A percentile compares a stretch with the other conserved stretches of the same genome.
phyloP scores from a whole-genome alignment of 2,888 invertebrate species.

The Drosophila koepferae region DNA sequence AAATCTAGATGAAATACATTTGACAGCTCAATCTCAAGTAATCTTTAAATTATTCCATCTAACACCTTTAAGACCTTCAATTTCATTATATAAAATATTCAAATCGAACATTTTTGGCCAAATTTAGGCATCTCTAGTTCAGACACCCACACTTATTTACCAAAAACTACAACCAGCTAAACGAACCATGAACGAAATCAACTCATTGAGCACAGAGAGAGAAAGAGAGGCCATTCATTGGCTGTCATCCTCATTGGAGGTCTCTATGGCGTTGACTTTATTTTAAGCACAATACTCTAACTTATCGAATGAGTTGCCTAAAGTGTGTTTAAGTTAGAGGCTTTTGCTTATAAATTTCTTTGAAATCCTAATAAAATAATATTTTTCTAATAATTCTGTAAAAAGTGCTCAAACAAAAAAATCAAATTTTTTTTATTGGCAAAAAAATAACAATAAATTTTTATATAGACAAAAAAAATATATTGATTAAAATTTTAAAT shows the following conservation, averaged over 20 bases:
- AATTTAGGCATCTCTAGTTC: slow-evolving; percentile 36
- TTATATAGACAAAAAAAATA: too few species aligned
- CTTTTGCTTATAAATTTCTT: too few species aligned
- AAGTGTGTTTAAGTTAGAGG: background rate
- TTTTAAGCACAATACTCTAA: slow-evolving; percentile 10
- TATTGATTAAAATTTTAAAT: too few species aligned
- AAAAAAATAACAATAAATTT: too few species aligned
- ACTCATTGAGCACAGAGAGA: slow-evolving; percentile 31
- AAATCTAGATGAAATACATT: background rate
- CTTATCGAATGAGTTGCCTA: background rate
- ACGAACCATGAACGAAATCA: slow-evolving; percentile 33
- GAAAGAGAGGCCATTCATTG: slow-evolving; percentile 1
- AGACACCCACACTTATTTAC: slow-evolving; percentile 54
- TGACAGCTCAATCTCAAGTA: background rate
- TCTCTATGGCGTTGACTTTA: slow-evolving; percentile 8
- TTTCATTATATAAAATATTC: background rate
- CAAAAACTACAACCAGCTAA: slow-evolving; percentile 43
- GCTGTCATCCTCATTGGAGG: slow-evolving; percentile 28
- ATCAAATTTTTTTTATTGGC: too few species aligned
- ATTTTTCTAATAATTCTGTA: too few species aligned
- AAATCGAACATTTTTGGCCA: slow-evolving; percentile 21
- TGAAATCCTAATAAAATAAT: too few species aligned
- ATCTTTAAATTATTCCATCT: slow-evolving; percentile 7
- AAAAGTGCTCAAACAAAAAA: too few species aligned
- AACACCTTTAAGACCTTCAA: slow-evolving; percentile 43